phyloP scores from a whole-genome alignment of 2,888 invertebrate genomes.

The Isotomurus palustris region DNA sequence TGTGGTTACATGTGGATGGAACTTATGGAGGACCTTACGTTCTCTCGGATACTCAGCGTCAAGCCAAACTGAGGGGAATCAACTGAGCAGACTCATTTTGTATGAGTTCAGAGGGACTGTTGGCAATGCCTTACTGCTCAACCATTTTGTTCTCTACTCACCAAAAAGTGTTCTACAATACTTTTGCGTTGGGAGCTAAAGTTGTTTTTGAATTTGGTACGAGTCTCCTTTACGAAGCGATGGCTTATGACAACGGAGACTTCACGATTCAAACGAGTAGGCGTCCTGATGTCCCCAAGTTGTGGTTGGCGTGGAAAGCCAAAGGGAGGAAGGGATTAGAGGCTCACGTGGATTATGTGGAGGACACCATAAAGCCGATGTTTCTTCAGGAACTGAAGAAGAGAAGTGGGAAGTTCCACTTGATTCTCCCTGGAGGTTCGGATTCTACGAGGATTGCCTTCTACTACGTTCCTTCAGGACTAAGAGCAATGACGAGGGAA shows the following conservation, averaged over 20 bases:
- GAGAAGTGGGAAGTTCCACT: constrained; percentile 2
- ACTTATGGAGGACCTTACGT: constrained; percentile 14
- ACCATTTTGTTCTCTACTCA: constrained; percentile 6
- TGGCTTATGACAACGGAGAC: constrained; percentile 13
- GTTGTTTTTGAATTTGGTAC: constrained; percentile 15
- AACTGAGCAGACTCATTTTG: constrained; percentile 8
- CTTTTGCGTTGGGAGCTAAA: constrained; percentile 12
- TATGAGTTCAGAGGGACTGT: constrained; percentile 10
- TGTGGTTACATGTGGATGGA: constrained; percentile 22
- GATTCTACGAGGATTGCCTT: constrained; percentile 19
- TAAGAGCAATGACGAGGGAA: not conserved
- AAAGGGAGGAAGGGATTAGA: constrained; percentile 14
- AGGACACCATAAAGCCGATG: constrained; percentile 5
- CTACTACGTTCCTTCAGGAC: constrained; percentile 11
- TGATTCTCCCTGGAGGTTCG: not conserved
- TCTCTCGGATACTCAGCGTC: constrained; percentile 10
- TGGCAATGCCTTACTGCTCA: constrained; percentile 9
- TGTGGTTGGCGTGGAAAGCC: constrained; percentile 16
- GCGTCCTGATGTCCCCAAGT: constrained; percentile 7
- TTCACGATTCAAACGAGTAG: constrained; percentile 14
- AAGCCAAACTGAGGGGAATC: constrained; percentile 5
- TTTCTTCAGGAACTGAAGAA: constrained; percentile 13
- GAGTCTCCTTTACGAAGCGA: constrained; percentile 11
- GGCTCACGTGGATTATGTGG: constrained; percentile 10
- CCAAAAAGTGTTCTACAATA: constrained; percentile 6